These are phyloP conservation scores for Steatocranus sp. DNA, from an alignment of 2,797 vertebrate species.

Conservation along the genomic window DNA sequence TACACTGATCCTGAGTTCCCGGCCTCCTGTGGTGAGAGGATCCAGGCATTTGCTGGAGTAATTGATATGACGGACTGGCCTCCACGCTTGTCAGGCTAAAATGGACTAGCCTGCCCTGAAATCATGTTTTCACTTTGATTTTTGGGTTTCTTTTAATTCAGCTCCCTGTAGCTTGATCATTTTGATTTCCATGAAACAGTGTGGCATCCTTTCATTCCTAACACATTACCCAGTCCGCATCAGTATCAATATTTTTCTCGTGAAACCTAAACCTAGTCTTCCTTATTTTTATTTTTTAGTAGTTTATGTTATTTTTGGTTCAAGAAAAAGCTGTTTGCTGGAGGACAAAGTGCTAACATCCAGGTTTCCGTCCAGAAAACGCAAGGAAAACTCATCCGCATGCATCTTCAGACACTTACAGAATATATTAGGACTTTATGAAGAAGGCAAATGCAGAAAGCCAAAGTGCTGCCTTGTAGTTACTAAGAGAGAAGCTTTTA, in stretches of 20 bases:
- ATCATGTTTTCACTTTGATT: neutral
- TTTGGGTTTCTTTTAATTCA: neutral
- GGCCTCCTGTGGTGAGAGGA: neutral
- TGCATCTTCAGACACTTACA: neutral
- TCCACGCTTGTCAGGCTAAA: neutral
- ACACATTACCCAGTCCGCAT: accelerated
- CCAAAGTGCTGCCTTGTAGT: neutral
- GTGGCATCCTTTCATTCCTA: neutral
- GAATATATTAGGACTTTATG: neutral
- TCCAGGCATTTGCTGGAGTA: neutral
- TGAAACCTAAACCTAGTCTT: neutral
- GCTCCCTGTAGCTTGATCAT: neutral
- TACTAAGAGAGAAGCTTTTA: neutral
- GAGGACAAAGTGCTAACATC: neutral
- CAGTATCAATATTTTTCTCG: neutral
- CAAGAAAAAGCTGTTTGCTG: neutral
- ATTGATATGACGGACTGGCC: neutral
- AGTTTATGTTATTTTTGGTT: neutral
- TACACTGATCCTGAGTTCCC: neutral
- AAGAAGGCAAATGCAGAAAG: neutral
- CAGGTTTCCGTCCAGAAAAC: neutral
- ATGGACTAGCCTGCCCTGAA: neutral
- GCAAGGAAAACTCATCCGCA: neutral
- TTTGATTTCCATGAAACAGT: neutral
- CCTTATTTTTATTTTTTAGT: neutral